Base-by-base conservation (phyloP, 2,113 vertebrate species). In the Elgaria multicarinata region DNA sequence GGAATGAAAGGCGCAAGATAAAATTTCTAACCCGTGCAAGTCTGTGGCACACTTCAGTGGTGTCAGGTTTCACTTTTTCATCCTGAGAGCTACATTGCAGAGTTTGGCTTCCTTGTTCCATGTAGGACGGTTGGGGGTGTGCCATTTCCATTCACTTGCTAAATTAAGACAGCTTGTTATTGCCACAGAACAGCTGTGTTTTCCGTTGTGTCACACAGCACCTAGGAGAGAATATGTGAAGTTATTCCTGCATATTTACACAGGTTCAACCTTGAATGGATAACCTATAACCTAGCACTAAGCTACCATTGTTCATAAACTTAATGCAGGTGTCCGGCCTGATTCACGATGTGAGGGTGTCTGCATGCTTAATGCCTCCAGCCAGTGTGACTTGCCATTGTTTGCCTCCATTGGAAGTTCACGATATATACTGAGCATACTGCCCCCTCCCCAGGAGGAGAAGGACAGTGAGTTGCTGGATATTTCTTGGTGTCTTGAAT, bases 401-500 rank as follows among this genome's bases (percentile, higher is more conserved):
- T 67, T 83, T 77, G 76, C 55, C 93, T 93, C 4, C 81, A 77
- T 87, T 90, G 0, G n/a, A 88, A 85, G 93, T 86, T 95, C 87
- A 58, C 74, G 87, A 93, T 88, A 89, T 76, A 64, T 89, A 84
- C 88, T 77, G 74, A 75, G 87, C 88, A 76, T 72, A 78, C 4
- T 36, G n/a, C n/a, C 88, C 93, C 78, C 91, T 89, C 89, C 24
- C 44, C 44, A 92, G 92, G 36, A 93, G 42, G 90, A 66, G 33
- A n/a, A 91, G 92, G 39, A 93, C 75, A 85, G 92, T 89, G 76
- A 84, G 82, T 83, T 91, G 87, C 93, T 90, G 92, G 85, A 77
- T 93, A 92, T 93, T 89, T 94, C 94, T 91, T 82, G 53, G 92
- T 88, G 89, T 77, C 46, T 87, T 81, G 76, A 92, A 92, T 91